Evolutionary conservation across 2,113 vertebrate species (phyloP).

Genomic region (Spizaetus ornatus): DNA sequence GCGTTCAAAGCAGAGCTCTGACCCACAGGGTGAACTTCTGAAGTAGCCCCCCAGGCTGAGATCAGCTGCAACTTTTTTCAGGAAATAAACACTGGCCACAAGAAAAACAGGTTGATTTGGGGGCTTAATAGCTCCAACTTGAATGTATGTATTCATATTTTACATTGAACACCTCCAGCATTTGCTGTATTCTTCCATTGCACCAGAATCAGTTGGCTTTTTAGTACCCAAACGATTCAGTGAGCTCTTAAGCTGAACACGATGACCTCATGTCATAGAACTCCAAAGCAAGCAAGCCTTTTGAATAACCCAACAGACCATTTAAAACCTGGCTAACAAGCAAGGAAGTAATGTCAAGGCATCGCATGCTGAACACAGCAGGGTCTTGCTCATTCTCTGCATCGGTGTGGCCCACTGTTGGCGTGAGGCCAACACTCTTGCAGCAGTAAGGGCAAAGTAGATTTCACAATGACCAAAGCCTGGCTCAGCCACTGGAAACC

Average conservation of each 20-base stretch:
- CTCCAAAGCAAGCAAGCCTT: neutral
- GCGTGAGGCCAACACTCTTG: neutral
- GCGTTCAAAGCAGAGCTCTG: neutral
- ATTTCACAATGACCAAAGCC: conserved; percentile 21
- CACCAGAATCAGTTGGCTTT: neutral
- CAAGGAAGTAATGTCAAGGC: neutral
- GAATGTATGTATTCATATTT: neutral
- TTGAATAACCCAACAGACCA: neutral
- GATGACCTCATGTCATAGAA: neutral
- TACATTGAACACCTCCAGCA: neutral
- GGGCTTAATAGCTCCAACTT: neutral
- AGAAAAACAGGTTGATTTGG: neutral
- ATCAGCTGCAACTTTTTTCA: neutral
- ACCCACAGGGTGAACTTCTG: neutral
- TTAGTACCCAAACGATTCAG: neutral
- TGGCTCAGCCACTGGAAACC: conserved; percentile 20
- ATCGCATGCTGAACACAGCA: neutral
- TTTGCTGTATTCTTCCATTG: neutral
- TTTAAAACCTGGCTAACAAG: conserved; percentile 42
- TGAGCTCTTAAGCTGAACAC: neutral
- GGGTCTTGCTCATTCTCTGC: neutral
- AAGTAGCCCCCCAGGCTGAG: neutral
- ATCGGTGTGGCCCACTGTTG: neutral
- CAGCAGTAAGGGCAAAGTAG: neutral
- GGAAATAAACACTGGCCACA: neutral